These are phyloP conservation scores for Columba guinea DNA, from an alignment of 2,797 vertebrate genomes.

Conservation along the genomic window DNA sequence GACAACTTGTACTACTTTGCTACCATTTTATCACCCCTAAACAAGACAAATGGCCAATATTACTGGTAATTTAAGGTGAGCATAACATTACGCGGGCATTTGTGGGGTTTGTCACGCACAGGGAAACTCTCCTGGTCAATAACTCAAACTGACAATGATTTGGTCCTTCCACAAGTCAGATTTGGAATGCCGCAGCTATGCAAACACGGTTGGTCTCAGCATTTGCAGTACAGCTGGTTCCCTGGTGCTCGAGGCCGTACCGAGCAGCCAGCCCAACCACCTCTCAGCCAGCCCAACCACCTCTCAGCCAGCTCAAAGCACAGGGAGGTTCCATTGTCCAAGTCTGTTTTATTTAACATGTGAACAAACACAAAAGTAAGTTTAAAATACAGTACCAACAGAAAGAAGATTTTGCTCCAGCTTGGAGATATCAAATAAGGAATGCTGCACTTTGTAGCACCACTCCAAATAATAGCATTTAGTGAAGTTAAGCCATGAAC, in stretches of 20 bases:
- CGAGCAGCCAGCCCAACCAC: not conserved
- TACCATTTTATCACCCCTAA: not conserved
- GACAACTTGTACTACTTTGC: not conserved
- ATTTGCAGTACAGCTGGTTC: not conserved
- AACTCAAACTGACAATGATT: not conserved
- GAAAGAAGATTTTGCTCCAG: not conserved
- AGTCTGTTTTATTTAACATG: not conserved
- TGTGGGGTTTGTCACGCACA: not conserved
- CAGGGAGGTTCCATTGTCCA: not conserved
- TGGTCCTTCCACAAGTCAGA: not conserved
- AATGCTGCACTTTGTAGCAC: conserved; percentile 37
- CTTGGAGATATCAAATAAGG: conserved; percentile 38
- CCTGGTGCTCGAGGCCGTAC: no score
- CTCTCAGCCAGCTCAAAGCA: not conserved
- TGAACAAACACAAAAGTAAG: not conserved
- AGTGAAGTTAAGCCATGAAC: conserved; percentile 54
- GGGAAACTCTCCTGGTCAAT: not conserved
- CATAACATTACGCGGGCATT: not conserved
- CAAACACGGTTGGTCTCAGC: not conserved
- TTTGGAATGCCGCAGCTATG: rapidly evolving
- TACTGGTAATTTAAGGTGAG: not conserved
- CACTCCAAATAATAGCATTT: conserved; percentile 46
- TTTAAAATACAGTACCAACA: not conserved
- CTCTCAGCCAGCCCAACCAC: not conserved
- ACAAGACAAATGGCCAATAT: not conserved